These are phyloP conservation scores for Plagodis pulveraria DNA, from an alignment of 2,888 invertebrate species.

Conservation along the genomic window DNA sequence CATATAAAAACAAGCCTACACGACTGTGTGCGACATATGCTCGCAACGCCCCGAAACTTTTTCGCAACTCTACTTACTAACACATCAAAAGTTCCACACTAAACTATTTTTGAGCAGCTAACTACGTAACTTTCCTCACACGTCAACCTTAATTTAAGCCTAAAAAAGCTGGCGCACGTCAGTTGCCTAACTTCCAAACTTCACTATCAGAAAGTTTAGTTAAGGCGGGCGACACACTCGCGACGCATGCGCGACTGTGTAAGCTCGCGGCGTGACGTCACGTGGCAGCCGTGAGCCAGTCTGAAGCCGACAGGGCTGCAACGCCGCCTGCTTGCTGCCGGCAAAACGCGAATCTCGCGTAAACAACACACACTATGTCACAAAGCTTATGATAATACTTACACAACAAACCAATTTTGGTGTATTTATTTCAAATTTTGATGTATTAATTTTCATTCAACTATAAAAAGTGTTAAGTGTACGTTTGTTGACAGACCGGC, in stretches of 20 bases:
- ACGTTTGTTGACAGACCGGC: slow-evolving; percentile 38
- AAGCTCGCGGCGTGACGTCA: slow-evolving; percentile 57
- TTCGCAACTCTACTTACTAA: slow-evolving; percentile 17
- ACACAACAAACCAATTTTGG: slow-evolving; percentile 46
- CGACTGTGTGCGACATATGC: slow-evolving; percentile 1
- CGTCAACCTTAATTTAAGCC: slow-evolving; percentile 32
- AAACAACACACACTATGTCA: slow-evolving; percentile 59
- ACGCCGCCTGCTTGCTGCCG: slow-evolving; percentile 57
- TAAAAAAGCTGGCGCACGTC: slow-evolving; percentile 35
- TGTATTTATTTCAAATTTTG: slow-evolving; percentile 72
- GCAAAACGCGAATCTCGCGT: slow-evolving; percentile 59
- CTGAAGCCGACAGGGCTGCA: slow-evolving; percentile 51
- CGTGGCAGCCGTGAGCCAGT: slow-evolving; percentile 52
- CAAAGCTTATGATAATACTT: slow-evolving; percentile 43
- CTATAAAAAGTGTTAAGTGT: slow-evolving; percentile 38
- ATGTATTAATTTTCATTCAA: slow-evolving; percentile 70
- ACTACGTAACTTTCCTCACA: slow-evolving; percentile 29
- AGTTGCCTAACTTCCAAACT: slow-evolving; percentile 34
- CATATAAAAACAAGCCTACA: not conserved
- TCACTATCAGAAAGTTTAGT: slow-evolving; percentile 38
- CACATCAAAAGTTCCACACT: slow-evolving; percentile 27
- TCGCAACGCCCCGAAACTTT: slow-evolving; percentile 10
- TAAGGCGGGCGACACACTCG: slow-evolving; percentile 33
- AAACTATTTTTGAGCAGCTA: slow-evolving; percentile 29
- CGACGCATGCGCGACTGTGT: slow-evolving; percentile 46